Base-by-base conservation (phyloP, 2,113 vertebrate species). In the Calidris pygmaea region DNA sequence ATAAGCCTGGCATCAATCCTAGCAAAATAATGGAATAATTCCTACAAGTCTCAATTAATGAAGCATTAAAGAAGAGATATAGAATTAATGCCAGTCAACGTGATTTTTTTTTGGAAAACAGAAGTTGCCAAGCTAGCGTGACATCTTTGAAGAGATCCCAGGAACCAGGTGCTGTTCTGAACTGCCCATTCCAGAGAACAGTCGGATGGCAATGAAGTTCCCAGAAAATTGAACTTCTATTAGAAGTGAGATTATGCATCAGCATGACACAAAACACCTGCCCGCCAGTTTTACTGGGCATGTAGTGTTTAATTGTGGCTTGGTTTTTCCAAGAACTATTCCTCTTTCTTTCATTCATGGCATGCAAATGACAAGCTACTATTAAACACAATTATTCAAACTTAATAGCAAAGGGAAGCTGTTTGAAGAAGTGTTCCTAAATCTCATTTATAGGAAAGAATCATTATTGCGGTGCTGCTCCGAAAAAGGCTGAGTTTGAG, bases 361-460 rank as follows among this genome's bases (percentile, higher is more conserved):
- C 0, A 1, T 20, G 47, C 78, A 59, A 65, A 60, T 93, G 89
- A 90, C 95, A 95, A 85, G 67, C 81, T 95, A 39, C 89, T 75
- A 95, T 95, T 95, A 87, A 89, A 87, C 74, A 60, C 72, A 34
- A 94, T 91, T 89, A 76, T 83, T 92, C 90, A 41, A 89, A 89
- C 70, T 82, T 70, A 45, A 73, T 24, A 48, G 93, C 74, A 48
- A 92, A 87, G 59, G 41, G 35, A 85, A 93, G 88, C 74, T 83
- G 65, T 60, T 85, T 60, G 78, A 80, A 89, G 26, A 81, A 92
- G 80, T 18, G 45, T 35, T 74, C 65, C 65, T 71, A 52, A 72
- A 73, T 53, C 89, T 86, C 26, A 52, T 43, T 78, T 93, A 65
- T 29, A 84, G 50, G 43, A 84, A 66, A 90, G 59, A 92, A 41